phyloP scores from a whole-genome alignment of 2,888 invertebrate species.

The Callyntrura guangdongensis region DNA sequence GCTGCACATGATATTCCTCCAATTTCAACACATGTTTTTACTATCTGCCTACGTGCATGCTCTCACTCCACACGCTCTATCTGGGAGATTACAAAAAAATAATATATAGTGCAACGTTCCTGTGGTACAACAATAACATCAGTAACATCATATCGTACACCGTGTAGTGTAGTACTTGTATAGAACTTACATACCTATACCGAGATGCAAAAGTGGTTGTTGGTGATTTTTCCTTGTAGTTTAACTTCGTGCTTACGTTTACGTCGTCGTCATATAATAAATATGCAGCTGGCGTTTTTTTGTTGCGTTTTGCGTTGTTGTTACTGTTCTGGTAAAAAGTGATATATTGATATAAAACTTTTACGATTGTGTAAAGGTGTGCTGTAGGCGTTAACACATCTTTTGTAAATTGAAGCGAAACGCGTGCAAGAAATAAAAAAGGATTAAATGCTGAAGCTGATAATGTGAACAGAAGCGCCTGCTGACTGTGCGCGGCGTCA shows the following conservation, averaged over 20 bases:
- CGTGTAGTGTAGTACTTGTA: background rate
- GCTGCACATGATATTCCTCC: conserved; percentile 10
- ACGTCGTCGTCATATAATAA: background rate
- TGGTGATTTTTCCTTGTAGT: background rate
- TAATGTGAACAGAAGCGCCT: conserved; percentile 27
- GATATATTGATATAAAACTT: background rate
- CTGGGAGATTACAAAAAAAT: background rate
- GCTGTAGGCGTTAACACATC: conserved; percentile 59
- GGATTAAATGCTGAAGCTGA: background rate
- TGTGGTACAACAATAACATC: background rate
- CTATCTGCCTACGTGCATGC: background rate
- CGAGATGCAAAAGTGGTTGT: background rate
- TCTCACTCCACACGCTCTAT: background rate
- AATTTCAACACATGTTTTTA: conserved; percentile 32
- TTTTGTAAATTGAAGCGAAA: conserved; percentile 1
- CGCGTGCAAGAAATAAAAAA: conserved; percentile 30
- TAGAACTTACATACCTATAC: too few species aligned
- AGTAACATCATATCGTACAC: background rate
- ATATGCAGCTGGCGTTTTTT: background rate
- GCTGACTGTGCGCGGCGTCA: background rate
- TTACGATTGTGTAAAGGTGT: conserved; percentile 65
- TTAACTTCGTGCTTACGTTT: background rate
- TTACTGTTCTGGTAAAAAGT: background rate
- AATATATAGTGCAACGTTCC: background rate
- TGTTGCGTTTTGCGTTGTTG: background rate